These are phyloP conservation scores for Poeciliopsis turrubarensis DNA, from an alignment of 2,113 vertebrate genomes.

Conservation along the genomic window DNA sequence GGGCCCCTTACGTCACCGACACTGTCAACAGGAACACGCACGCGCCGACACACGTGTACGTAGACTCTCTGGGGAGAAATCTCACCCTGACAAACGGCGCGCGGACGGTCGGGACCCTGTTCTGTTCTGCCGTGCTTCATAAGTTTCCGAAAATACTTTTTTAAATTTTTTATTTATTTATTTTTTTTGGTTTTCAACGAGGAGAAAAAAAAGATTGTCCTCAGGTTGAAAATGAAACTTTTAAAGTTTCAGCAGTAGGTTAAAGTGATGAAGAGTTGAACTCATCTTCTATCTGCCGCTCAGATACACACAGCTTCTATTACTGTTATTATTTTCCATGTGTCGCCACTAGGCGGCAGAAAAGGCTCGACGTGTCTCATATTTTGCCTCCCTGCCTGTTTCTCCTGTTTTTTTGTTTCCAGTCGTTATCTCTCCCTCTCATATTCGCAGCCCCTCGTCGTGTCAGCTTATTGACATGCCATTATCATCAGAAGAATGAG, in stretches of 20 bases:
- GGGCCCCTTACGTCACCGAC: constrained; percentile 62
- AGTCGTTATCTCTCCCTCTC: constrained; percentile 9
- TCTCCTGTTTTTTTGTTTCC: background rate
- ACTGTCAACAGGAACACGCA: constrained; percentile 44
- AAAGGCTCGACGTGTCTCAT: constrained; percentile 19
- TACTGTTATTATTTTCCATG: background rate
- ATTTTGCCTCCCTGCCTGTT: background rate
- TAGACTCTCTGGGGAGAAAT: background rate
- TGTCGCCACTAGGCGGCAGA: constrained; percentile 76
- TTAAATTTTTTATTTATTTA: no score
- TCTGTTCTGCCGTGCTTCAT: no score
- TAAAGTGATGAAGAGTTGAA: background rate
- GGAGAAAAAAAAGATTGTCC: no score
- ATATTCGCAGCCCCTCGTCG: background rate
- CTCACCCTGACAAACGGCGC: background rate
- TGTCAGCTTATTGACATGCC: background rate
- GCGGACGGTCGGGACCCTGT: no score
- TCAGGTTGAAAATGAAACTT: background rate
- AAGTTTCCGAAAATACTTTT: background rate
- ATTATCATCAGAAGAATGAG: constrained; percentile 24
- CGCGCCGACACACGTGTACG: constrained; percentile 14
- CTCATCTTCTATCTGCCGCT: background rate
- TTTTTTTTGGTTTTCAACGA: no score
- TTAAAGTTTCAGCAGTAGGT: background rate
- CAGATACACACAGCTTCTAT: background rate